A percentile compares a stretch with the other conserved stretches of the same genome.
These are phyloP conservation scores for Drosophila acutilabella DNA, from an alignment of 2,888 invertebrate genomes.

Conservation along the genomic window DNA sequence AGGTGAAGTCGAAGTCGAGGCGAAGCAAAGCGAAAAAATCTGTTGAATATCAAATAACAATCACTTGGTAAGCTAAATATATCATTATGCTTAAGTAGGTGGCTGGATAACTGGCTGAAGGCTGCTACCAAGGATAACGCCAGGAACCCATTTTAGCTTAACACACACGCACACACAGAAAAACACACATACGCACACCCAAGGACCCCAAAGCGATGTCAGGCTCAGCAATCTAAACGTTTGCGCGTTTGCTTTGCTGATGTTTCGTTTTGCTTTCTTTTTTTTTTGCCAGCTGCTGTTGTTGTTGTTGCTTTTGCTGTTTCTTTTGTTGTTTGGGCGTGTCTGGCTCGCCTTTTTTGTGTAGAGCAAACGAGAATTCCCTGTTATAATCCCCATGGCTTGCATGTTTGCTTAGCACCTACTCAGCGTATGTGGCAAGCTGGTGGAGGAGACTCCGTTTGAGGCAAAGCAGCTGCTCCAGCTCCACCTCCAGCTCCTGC, in stretches of 20 bases:
- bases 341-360: conserved; percentile 61
- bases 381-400: conserved; percentile 69
- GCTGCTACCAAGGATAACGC: conserved; percentile 48
- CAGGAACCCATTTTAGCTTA: conserved; percentile 57
- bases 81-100: conserved; percentile 78
- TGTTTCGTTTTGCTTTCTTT: conserved; percentile 37
- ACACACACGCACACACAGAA: conserved; percentile 18
- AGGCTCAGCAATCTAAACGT: conserved; percentile 43
- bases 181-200: background rate
- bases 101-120: conserved; percentile 48
- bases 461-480: conserved; percentile 4
- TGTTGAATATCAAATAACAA: conserved; percentile 83
- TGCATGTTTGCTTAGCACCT: conserved; percentile 77
- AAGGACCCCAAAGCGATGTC: conserved; percentile 11
- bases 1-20: conserved; percentile 26
- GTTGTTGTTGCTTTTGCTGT: conserved; percentile 26
- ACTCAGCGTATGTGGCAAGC: conserved; percentile 23
- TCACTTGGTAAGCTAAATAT: conserved; percentile 80
- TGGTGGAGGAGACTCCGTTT: conserved; percentile 1
- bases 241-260: conserved; percentile 56
- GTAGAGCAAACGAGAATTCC: conserved; percentile 54
- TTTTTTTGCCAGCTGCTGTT: conserved; percentile 26
- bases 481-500: background rate
- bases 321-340: conserved; percentile 58
- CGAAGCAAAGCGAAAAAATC: conserved; percentile 62